phyloP scores from a whole-genome alignment of 2,113 vertebrate species.

The Odocoileus hemionus region DNA sequence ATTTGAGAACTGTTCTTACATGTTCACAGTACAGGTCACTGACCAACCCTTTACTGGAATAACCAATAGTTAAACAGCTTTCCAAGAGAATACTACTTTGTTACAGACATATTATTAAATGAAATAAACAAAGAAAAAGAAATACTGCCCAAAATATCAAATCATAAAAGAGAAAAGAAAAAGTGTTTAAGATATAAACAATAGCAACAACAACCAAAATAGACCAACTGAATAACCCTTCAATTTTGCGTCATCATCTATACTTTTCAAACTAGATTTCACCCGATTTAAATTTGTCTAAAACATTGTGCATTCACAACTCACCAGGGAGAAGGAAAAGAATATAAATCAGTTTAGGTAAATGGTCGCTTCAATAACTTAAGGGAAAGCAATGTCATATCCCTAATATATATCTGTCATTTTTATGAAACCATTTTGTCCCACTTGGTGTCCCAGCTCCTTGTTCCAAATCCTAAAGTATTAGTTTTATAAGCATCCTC shows the following conservation, averaged over 20 bases:
- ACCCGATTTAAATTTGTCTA: neutral
- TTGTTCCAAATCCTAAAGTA: constrained; percentile 48
- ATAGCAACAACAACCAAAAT: neutral
- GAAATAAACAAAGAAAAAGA: neutral
- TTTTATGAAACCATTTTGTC: constrained; percentile 26
- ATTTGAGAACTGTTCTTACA: neutral
- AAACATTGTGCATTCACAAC: neutral
- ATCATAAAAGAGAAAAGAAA: neutral
- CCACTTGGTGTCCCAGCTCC: neutral
- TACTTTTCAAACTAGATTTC: neutral
- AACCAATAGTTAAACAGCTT: neutral
- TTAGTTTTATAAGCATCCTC: constrained; percentile 28
- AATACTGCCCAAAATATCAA: neutral
- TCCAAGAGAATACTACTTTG: neutral
- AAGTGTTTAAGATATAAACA: neutral
- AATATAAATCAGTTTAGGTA: constrained; percentile 31
- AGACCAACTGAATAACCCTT: neutral
- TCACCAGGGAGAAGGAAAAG: constrained; percentile 41
- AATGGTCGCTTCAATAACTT: neutral
- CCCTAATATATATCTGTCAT: neutral
- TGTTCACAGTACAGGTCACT: neutral
- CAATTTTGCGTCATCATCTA: neutral
- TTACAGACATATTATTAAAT: neutral
- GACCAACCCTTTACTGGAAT: neutral
- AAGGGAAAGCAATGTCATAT: neutral